Evolutionary conservation across 2,888 invertebrate genomes (phyloP), one percentile per base, ranked within the genome.

Genomic region (Dicranocentrus wangi): DNA sequence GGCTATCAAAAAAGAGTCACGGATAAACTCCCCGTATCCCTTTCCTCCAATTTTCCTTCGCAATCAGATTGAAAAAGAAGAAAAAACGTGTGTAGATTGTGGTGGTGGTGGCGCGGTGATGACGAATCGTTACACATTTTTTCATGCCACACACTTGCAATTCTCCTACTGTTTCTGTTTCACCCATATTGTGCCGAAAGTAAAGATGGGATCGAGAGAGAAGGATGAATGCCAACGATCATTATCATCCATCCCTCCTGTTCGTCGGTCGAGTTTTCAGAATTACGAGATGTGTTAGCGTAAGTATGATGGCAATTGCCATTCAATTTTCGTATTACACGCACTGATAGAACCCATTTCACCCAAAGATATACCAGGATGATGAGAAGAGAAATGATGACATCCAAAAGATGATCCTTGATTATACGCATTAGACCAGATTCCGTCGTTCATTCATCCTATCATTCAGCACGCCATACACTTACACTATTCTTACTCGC

Each of bases 161-260:
- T 32, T 32, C 10, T 32, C n/a, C n/a, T 32, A 32, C 32, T 32
- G 32, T 10, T 32, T 32, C 32, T 32, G 32, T 10, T n/a, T 7
- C 32, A 32, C 10, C 32, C 32, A n/a, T n/a, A n/a, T n/a, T n/a
- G 5, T 32, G 32, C 10, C n/a, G 10, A 32, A 32, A 32, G 32
- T 10, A 32, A 32, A 32, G 32, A 23, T 21, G 13, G 51, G 17
- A 5, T 55, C 25, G 55, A 55, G 25, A 55, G 23, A 19, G 21
- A 3, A 51, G 17, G 43, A 51, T 19, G 51, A 55, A 55, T 55
- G 55, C 55, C 55, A 55, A 55, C 55, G 21, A 55, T 55, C 55
- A 55, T 8, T 13, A 55, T 55, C 55, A 51, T 55, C 25, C 32
- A 32, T 32, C 32, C n/a, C n/a, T n/a, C n/a, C n/a, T n/a, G n/a